Evolutionary conservation across 2,888 invertebrate species (phyloP), one percentile per base, ranked within the genome.

Genomic region (Acanthoscelides obtectus): DNA sequence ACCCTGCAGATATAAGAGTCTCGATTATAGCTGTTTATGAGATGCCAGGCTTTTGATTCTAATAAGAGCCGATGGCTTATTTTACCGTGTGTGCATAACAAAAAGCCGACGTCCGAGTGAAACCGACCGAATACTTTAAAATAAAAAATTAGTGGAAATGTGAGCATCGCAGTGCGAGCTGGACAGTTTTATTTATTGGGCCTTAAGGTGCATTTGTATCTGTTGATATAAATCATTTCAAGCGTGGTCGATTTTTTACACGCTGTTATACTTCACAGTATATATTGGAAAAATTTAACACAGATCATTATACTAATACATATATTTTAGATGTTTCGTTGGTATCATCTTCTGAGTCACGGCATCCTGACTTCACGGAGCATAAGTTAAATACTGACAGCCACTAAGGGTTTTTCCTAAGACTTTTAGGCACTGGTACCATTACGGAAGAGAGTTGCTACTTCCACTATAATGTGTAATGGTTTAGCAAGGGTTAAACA

Each of bases 11-110:
- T 78, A 78, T 78, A 78, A 78, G 78, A 77, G 78, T 75, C 76
- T 72, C 77, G 75, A 76, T 77, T 78, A 78, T 79, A 77, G 77
- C 78, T 78, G 78, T 77, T 79, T 76, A 77, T 77, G 77, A 76
- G 73, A 73, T 74, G 73, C 76, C 73, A 74, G 77, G 74, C 74
- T 74, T 78, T 69, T 75, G 75, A 77, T 77, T 76, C 74, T 75
- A 74, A 77, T 74, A 75, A 75, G 74, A 70, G 71, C 71, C 72
- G 75, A 74, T 75, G 74, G 74, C 74, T 76, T 70, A 74, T 73
- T 74, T 69, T 71, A 68, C 70, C 71, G 71, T 63, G 45, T 45
- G 45, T 45, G 45, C 17, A 45, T 45, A 45, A 45, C 45, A 45
- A 45, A 45, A 45, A 45, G 45, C 45, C 45, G 45, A 45, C 45